phyloP scores from a whole-genome alignment of 1,140 invertebrate species.

The Neodiprion virginianus region DNA sequence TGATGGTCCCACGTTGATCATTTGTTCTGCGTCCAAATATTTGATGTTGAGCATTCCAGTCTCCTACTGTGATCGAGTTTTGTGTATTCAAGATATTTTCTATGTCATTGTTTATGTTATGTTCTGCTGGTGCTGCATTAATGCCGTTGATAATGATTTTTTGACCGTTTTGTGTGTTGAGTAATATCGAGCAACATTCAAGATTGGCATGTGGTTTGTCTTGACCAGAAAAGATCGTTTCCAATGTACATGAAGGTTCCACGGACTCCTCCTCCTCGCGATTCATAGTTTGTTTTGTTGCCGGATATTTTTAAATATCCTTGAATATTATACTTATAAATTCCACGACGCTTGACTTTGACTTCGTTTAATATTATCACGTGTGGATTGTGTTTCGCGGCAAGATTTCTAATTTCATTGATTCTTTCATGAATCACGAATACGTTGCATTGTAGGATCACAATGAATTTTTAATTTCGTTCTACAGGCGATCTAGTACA shows the following conservation, averaged over 20 bases:
- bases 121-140: conserved; percentile 10
- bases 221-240: conserved; percentile 15
- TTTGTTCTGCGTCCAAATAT: conserved; percentile 17
- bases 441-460: conserved; percentile 16
- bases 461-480: conserved; percentile 10
- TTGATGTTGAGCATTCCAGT: conserved; percentile 15
- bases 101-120: conserved; percentile 11
- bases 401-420: conserved; percentile 15
- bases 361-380: conserved; percentile 14
- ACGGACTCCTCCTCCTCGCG: conserved; percentile 5
- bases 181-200: conserved; percentile 13
- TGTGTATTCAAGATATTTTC: conserved; percentile 15
- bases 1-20: conserved; percentile 13
- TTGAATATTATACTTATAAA: conserved; percentile 12
- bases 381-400: conserved; percentile 11
- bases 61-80: conserved; percentile 16
- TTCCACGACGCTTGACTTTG: conserved; percentile 11
- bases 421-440: conserved; percentile 10
- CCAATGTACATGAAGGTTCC: conserved; percentile 15
- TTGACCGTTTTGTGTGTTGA: conserved; percentile 8
- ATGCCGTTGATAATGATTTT: conserved; percentile 17
- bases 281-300: conserved; percentile 14
- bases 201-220: conserved; percentile 11
- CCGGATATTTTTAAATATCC: conserved; percentile 11
- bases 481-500: conserved; percentile 15